Evolutionary conservation across 2,888 invertebrate species (phyloP), one percentile per base, ranked within the genome.

Genomic region (Thymelicus lineola): DNA sequence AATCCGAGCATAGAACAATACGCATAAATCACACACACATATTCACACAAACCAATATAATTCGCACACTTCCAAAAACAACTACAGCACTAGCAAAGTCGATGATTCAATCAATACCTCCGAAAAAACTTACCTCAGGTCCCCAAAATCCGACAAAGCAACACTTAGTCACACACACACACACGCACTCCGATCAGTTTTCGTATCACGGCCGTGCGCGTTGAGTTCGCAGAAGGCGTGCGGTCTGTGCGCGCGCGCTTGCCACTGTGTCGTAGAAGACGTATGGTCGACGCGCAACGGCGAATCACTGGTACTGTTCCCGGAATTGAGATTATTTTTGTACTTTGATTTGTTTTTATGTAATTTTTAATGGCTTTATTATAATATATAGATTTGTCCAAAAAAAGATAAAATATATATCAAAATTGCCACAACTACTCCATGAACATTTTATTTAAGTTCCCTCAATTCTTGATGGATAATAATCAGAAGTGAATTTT

Each of bases 171-270:
- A 78, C 78, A 76, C 76, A 82, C 80, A 80, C 76, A 74, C n/a
- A n/a, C 76, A 72, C 68, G 70, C 71, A 64, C 63, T 70, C 74
- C 66, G 79, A 84, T 90, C 81, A 85, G 81, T 80, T 84, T 88
- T 86, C 89, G 79, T 76, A 85, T 86, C 90, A 91, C 90, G 89
- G 72, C 67, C 66, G 20, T 1, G 71, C 74, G 78, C 80, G 77
- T 74, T 82, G 82, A 81, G 80, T 89, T 91, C 88, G 85, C 15
- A 74, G 88, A 88, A 90, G 82, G 79, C 91, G 91, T 91, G 89
- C 88, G 87, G 76, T 62, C 76, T 77, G 75, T 83, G 86, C 85
- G 79, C 77, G 84, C 84, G 80, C 79, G 71, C 76, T 72, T 72
- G 72, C 72, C 73, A 84, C 84, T 86, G 82, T 74, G 76, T n/a